Evolutionary conservation across 2,888 invertebrate genomes (phyloP), one percentile per base, ranked within the genome.

Genomic region (Heliothis peltigera): DNA sequence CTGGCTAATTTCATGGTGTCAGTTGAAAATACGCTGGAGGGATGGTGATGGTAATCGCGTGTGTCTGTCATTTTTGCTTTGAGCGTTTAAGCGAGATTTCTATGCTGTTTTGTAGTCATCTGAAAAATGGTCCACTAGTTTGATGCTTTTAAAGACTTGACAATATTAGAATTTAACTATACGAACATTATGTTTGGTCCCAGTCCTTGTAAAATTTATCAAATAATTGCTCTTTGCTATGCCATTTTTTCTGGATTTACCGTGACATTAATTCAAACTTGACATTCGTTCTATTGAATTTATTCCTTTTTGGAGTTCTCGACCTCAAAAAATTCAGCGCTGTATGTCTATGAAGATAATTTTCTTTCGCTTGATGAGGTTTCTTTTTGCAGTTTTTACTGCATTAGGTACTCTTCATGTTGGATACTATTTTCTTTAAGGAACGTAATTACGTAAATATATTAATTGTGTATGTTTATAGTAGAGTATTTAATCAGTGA

Each of bases 1-100:
- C 80, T 87, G 12, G 84, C 63, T 21, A 90, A 69, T 67, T 85
- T 87, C 75, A 88, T 84, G 2, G 71, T 82, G 19, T 54, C 66
- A 39, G 61, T 75, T 75, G 63, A 74, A 66, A 77, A 79, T 56
- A 66, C 43, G 59, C 54, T 68, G 48, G 65, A 48, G 5, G 63
- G 58, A 19, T 48, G 61, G 12, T 59, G 65, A 28, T 65, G 58
- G 53, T 53, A 65, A 55, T 75, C 63, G 15, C 46, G 74, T 68
- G 61, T 71, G 64, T 65, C 65, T 67, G 75, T 64, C 76, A 76
- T 77, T 71, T 51, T 58, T 25, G 55, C 28, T 62, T 58, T 44
- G 10, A 56, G 60, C 39, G 32, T 56, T 52, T 69, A 75, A 5
- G 32, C 19, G 48, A 39, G n/a, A 54, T 54, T 56, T 62, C 19